phyloP scores from a whole-genome alignment of 2,113 vertebrate species.

The Hipposideros armiger region DNA sequence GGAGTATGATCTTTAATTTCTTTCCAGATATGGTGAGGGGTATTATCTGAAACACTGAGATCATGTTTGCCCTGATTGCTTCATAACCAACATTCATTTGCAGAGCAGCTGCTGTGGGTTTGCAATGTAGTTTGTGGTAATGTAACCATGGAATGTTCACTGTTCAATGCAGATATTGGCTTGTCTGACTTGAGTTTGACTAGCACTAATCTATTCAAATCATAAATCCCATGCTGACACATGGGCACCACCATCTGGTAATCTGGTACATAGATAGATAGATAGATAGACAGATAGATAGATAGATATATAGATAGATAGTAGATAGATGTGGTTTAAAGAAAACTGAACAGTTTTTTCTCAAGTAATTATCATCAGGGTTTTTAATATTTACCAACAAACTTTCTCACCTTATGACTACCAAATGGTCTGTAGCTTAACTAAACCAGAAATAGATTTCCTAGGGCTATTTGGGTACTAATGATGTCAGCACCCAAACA shows the following conservation, averaged over 20 bases:
- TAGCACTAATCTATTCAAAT: neutral
- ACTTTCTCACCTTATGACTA: constrained; percentile 56
- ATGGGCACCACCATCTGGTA: neutral
- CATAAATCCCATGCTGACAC: neutral
- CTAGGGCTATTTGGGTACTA: neutral
- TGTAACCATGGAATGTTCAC: neutral
- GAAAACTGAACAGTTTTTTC: neutral
- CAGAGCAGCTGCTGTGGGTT: neutral
- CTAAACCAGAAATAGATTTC: constrained; percentile 51
- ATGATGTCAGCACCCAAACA: constrained; percentile 56
- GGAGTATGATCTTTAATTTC: neutral
- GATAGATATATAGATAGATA: neutral
- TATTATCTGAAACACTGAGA: neutral
- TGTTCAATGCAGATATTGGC: neutral
- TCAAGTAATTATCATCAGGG: constrained; percentile 47
- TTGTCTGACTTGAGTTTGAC: neutral
- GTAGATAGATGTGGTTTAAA: neutral
- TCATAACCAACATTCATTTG: neutral
- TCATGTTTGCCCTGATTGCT: neutral
- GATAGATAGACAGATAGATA: neutral
- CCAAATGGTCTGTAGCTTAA: constrained; percentile 64
- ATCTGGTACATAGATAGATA: neutral
- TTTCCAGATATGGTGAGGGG: neutral
- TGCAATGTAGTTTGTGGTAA: neutral
- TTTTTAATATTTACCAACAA: constrained; percentile 62